Conservation (phyloP, 2,113 vertebrate genomes). For the Cinclus mexicanus region DNA sequence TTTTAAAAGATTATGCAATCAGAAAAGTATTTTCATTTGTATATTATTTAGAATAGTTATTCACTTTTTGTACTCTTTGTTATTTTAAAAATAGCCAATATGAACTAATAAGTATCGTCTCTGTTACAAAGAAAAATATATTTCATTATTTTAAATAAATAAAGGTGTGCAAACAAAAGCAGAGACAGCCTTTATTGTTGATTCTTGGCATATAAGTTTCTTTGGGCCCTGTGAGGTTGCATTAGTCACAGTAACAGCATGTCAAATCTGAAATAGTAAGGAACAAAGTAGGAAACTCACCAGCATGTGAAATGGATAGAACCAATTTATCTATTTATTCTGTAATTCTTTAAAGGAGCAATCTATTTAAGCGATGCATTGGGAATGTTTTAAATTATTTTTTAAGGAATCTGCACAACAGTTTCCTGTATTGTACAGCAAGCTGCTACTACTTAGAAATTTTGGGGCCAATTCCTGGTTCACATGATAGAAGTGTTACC, state of each 20-base stretch:
- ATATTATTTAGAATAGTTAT: background rate
- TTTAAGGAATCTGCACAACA: conserved; percentile 7
- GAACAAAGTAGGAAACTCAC: conserved; percentile 37
- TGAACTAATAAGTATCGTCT: background rate
- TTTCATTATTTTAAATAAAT: background rate
- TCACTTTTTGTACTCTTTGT: background rate
- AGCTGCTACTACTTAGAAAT: conserved; percentile 36
- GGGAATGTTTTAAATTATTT: conserved; percentile 29
- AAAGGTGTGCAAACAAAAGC: background rate
- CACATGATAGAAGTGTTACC: conserved; percentile 6
- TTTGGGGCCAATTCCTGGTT: conserved; percentile 31
- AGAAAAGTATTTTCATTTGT: background rate
- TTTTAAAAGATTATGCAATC: background rate
- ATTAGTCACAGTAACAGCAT: conserved; percentile 10
- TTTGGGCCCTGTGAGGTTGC: background rate
- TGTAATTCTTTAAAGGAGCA: conserved; percentile 52
- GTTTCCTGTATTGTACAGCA: conserved; percentile 17
- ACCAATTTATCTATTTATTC: conserved; percentile 23
- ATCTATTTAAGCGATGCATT: conserved; percentile 3
- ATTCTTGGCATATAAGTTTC: background rate
- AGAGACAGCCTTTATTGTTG: background rate
- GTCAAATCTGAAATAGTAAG: background rate
- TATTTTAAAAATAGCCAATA: background rate
- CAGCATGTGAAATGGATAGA: background rate
- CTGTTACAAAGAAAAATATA: background rate